Percentiles rank a stretch among this genome's conserved stretches.
Evolutionary conservation across 1,140 invertebrate genomes (phyloP).

Genomic region (Dinoponera quadriceps): DNA sequence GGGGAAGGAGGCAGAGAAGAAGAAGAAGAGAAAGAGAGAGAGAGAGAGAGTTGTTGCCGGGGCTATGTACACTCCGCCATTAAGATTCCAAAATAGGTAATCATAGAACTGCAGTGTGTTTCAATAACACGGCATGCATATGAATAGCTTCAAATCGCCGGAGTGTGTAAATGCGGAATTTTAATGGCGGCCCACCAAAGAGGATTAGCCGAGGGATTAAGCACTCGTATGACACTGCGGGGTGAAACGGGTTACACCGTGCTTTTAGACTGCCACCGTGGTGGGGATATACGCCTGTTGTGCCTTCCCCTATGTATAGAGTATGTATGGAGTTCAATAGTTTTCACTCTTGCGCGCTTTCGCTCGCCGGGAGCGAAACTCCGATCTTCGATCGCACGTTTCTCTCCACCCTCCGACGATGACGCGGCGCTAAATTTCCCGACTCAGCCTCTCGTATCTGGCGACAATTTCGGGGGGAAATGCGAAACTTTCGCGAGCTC

Average conservation of each 20-base stretch:
- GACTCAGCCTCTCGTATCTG: background rate
- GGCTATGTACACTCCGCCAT: background rate
- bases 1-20: too few species aligned
- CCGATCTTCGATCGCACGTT: background rate
- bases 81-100: constrained; percentile 9
- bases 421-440: background rate
- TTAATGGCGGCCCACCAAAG: background rate
- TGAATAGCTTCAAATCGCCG: constrained; percentile 12
- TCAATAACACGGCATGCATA: constrained; percentile 12
- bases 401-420: background rate
- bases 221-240: background rate
- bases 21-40: too few species aligned
- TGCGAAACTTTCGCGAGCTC: background rate
- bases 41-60: too few species aligned
- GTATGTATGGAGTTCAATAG: too few species aligned
- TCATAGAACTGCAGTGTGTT: background rate
- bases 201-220: constrained; percentile 5
- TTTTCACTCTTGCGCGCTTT: background rate
- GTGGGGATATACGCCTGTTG: too few species aligned
- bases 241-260: background rate
- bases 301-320: too few species aligned
- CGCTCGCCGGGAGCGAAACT: too few species aligned
- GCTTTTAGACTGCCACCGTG: too few species aligned
- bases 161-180: constrained; percentile 25
- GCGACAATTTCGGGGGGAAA: background rate